Evolutionary conservation across 2,797 vertebrate species (phyloP).

Genomic region (Rhynchotus rufescens): DNA sequence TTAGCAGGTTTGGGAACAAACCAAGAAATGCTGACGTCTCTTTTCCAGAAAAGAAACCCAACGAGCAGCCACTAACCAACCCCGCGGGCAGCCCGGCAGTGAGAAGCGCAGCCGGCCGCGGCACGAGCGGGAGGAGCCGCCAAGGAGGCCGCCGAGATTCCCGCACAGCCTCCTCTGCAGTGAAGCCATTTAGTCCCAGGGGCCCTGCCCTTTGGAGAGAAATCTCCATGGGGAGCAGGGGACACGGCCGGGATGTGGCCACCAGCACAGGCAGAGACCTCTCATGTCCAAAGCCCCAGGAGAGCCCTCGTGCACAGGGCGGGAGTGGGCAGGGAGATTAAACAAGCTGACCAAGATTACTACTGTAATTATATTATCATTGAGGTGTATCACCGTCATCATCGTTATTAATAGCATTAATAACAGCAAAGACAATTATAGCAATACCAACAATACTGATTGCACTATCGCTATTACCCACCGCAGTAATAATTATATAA

Average conservation of each 20-base stretch:
- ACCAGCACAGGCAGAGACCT: neutral
- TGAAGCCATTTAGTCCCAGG: neutral
- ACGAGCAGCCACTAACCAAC: neutral
- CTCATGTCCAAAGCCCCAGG: neutral
- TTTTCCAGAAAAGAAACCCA: neutral
- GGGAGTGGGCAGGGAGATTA: neutral
- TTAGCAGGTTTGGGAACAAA: neutral
- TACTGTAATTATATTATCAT: constrained; percentile 61
- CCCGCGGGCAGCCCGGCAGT: neutral
- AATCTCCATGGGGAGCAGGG: neutral
- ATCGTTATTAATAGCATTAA: constrained; percentile 59
- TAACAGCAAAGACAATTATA: constrained; percentile 51
- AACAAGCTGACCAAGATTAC: constrained; percentile 47
- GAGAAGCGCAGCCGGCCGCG: neutral
- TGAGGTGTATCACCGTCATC: neutral
- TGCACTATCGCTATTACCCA: neutral
- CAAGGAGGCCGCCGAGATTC: neutral
- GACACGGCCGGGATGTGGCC: neutral
- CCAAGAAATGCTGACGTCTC: neutral
- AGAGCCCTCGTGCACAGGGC: neutral
- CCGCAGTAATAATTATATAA: neutral
- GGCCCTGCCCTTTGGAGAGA: neutral
- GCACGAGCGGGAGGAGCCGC: neutral
- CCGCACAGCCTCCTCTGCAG: neutral
- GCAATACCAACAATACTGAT: constrained; percentile 13